phyloP scores from a whole-genome alignment of 2,113 vertebrate species.

The Oncorhynchus mykiss region DNA sequence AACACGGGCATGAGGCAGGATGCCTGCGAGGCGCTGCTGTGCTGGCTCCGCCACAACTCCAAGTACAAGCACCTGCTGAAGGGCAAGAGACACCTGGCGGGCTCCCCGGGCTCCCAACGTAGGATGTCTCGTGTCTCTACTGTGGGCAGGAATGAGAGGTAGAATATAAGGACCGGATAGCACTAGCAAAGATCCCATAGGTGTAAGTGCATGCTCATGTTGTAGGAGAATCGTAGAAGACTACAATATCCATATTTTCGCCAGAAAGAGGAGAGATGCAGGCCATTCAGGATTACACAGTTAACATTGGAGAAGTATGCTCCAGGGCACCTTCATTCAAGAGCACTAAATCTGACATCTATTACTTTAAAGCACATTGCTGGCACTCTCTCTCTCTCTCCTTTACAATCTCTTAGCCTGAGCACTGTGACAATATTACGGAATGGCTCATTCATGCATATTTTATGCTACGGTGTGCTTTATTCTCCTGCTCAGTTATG shows the following conservation, averaged over 20 bases:
- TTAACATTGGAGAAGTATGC: background rate
- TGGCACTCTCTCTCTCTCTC: background rate
- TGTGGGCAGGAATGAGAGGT: slow-evolving; percentile 55
- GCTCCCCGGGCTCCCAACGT: slow-evolving; percentile 82
- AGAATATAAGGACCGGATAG: background rate
- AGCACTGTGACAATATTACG: background rate
- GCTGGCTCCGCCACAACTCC: slow-evolving; percentile 92
- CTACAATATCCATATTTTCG: too few species aligned
- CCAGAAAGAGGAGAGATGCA: background rate
- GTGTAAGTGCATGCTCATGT: too few species aligned
- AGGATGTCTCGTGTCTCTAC: slow-evolving; percentile 79
- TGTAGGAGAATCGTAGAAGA: too few species aligned
- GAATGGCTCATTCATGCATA: background rate
- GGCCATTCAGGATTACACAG: background rate
- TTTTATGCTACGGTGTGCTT: background rate
- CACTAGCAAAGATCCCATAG: too few species aligned
- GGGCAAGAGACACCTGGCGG: slow-evolving; percentile 76
- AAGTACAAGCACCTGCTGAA: slow-evolving; percentile 90
- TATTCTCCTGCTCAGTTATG: slow-evolving; percentile 12
- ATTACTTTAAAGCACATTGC: background rate
- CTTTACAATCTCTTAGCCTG: background rate
- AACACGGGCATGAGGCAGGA: slow-evolving; percentile 94
- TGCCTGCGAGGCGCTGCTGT: slow-evolving; percentile 87
- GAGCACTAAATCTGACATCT: too few species aligned
- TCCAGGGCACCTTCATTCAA: too few species aligned